Evolutionary conservation across 2,888 invertebrate species (phyloP).

Genomic region (Cephus pygmeus): DNA sequence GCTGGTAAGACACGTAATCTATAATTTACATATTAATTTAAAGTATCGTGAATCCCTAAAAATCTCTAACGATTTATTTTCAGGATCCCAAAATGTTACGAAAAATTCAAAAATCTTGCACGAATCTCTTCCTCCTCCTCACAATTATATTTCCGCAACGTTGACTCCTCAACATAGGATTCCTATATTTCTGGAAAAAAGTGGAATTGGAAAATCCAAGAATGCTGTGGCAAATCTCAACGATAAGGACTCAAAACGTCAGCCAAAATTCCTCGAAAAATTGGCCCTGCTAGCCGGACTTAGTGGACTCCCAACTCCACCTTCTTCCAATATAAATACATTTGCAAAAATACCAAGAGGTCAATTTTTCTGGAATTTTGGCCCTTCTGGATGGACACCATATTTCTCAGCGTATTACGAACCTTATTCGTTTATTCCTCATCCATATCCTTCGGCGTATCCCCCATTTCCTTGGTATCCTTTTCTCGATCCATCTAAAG

Average conservation of each 20-base stretch:
- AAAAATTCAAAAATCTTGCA: background rate
- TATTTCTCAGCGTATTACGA: slow-evolving; percentile 49
- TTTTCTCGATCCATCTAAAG: slow-evolving; percentile 26
- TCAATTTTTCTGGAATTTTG: slow-evolving; percentile 28
- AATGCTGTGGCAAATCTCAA: background rate
- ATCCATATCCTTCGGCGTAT: slow-evolving; percentile 33
- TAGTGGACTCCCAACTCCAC: slow-evolving; percentile 32
- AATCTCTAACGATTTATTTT: background rate
- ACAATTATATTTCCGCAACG: background rate
- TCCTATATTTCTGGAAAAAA: background rate
- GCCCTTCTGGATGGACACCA: slow-evolving; percentile 33
- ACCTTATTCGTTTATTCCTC: slow-evolving; percentile 38
- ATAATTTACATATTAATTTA: background rate
- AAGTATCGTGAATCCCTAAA: background rate
- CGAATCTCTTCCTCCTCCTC: background rate
- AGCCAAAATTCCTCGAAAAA: slow-evolving; percentile 45
- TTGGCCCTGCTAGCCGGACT: slow-evolving; percentile 53
- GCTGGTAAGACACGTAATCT: slow-evolving; percentile 8
- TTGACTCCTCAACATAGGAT: background rate
- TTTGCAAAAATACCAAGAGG: slow-evolving; percentile 16
- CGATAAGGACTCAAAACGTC: slow-evolving; percentile 23
- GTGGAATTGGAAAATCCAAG: background rate
- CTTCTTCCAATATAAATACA: slow-evolving; percentile 15
- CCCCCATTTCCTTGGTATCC: slow-evolving; percentile 27
- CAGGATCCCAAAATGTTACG: background rate